Base-by-base conservation (phyloP, 2,797 vertebrate genomes). In the Brachymystax lenok region DNA sequence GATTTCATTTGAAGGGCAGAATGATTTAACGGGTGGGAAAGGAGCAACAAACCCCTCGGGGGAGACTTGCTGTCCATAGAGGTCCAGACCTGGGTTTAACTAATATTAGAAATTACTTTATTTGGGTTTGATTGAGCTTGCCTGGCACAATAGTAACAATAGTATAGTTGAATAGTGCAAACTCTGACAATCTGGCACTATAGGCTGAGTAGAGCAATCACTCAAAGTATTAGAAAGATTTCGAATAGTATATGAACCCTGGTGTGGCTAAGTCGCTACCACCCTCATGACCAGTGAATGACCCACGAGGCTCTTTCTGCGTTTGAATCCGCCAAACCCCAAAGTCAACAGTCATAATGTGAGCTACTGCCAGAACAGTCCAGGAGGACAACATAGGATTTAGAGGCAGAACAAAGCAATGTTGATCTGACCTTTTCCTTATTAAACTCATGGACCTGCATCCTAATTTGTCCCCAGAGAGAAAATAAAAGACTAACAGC, bases 11-110 rank as follows among this genome's bases (percentile, higher is more conserved):
- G 28, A 74, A 67, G 35, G 54, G 30, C 40, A 67, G 67, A 77
- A 71, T 50, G 24, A 52, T 52, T 63, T 68, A 76, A 76, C 35
- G 27, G 69, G 73, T 73, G 40, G 63, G 30, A 74, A 77, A 74
- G 54, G 30, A 21, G 19, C 56, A 70, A 68, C 12, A 24, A 75
- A 63, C 51, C 67, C 68, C 78, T 30, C 4, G 16, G 56, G 56
- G 35, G 71, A 72, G 50, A 64, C 27, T 33, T 27, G 16, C 30
- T 50, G 70, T 52, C 27, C 50, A 59, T 52, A 69, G 66, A 28
- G 21, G 16, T 68, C 3, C 14, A 63, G n/a, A 27, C 24, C 21
- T 63, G 21, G 59, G n/a, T 27, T 63, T 12, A 63, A 63, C 24
- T 5, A 63, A 2, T 12, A 24, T 24, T 63, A 63, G 3, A 27